Base-by-base conservation (phyloP, 1,140 invertebrate species). In the Macrotrachela quadricornifera region DNA sequence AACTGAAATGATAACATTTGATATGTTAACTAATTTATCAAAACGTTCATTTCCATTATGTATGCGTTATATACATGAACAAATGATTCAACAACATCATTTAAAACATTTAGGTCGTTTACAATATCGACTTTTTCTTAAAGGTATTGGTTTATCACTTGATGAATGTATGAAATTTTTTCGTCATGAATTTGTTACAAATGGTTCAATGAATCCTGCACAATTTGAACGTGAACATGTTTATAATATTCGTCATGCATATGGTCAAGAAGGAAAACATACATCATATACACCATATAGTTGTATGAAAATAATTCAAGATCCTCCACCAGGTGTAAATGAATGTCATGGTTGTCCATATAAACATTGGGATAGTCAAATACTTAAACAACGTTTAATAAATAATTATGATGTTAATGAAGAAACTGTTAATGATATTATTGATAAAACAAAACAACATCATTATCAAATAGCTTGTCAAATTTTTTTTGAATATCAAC, bases 51-150 rank as follows among this genome's bases (percentile, higher is more conserved):
- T 83, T 69, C 91, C 92, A 9, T 71, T 86, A 2, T 97, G 92
- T 65, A 95, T 95, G 90, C 78, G 81, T 59, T 75, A 79, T 54
- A 69, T 94, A 49, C 86, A 96, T 67, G 79, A 85, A 49, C 66
- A 76, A 37, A 65, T 97, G 9, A 73, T 76, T 47, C 68, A 74
- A 12, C 77, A 79, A 46, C 85, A 90, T 68, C 90, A 96, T 71
- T 71, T 95, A 17, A 82, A 80, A 62, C 84, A 96, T 70, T 76
- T 76, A 53, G 85, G 82, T 0, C 77, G 92, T 50, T 71, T 88
- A 59, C 85, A 91, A 60, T 95, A 91, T 72, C 83, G 85, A 0
- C 72, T 96, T 13, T 97, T 92, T 64, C 67, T 97, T 1, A 97
- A 97, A 76, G 53, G 53, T 16, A 83, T 88, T 59, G 87, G 86